These are phyloP conservation scores for Parasteatoda tepidariorum DNA, from an alignment of 1,140 invertebrate species.

Conservation along the genomic window DNA sequence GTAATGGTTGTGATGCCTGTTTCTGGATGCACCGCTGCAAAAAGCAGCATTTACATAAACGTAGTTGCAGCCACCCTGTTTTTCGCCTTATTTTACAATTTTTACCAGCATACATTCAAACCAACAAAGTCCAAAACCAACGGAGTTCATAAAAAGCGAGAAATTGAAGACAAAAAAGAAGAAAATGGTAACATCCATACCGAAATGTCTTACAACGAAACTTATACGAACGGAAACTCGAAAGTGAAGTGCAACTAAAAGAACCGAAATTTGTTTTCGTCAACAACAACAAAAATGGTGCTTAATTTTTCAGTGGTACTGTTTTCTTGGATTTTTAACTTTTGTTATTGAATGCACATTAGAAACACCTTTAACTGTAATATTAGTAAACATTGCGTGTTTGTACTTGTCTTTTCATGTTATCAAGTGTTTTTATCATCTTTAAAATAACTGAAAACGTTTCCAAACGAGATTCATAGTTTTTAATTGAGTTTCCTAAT, in stretches of 20 bases:
- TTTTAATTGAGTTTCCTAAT: too few relatives aligned
- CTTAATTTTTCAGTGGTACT: too few relatives aligned
- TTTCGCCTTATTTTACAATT: constrained; percentile 51
- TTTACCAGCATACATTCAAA: constrained; percentile 34
- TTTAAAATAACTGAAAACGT: too few relatives aligned
- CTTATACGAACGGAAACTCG: neutral
- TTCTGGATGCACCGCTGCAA: constrained; percentile 27
- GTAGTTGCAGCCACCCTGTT: constrained; percentile 3
- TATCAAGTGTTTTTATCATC: too few relatives aligned
- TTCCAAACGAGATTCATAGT: too few relatives aligned
- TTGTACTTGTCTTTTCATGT: too few relatives aligned
- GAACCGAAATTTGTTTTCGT: neutral
- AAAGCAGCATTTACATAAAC: constrained; percentile 40
- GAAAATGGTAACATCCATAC: neutral
- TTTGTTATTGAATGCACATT: too few relatives aligned
- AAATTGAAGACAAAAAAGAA: neutral
- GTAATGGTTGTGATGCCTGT: constrained; percentile 43
- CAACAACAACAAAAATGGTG: too few relatives aligned
- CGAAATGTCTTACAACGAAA: neutral
- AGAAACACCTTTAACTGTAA: too few relatives aligned
- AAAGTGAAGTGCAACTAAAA: constrained; percentile 43
- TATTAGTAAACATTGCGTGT: too few relatives aligned
- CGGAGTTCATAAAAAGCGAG: neutral
- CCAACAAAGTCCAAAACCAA: neutral
- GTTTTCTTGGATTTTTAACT: too few relatives aligned